These are phyloP conservation scores for Leptinotarsa texana DNA, from an alignment of 1,140 invertebrate species.

Conservation along the genomic window DNA sequence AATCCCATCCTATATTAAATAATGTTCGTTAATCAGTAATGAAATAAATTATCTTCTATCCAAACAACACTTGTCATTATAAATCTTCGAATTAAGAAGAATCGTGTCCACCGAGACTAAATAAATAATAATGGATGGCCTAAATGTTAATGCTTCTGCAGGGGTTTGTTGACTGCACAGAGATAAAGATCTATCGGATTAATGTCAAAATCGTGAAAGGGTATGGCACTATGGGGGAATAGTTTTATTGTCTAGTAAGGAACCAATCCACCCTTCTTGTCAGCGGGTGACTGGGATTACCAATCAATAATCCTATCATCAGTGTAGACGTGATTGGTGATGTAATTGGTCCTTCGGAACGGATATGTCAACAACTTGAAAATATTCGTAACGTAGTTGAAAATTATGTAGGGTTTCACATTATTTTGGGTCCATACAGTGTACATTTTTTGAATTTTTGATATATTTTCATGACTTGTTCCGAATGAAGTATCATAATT, in stretches of 20 bases:
- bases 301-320: not conserved
- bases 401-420: too few relatives aligned
- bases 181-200: not conserved
- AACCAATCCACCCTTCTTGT: too few relatives aligned
- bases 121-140: not conserved
- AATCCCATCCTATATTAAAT: too few relatives aligned
- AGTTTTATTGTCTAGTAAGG: not conserved
- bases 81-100: slow-evolving; percentile 1
- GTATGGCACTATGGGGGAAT: not conserved
- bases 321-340: not conserved
- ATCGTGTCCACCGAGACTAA: not conserved
- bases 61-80: not conserved
- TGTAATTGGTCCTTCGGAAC: not conserved
- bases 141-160: not conserved
- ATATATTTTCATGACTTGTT: too few relatives aligned
- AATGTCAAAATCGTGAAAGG: not conserved
- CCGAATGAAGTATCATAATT: too few relatives aligned
- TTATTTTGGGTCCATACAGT: too few relatives aligned
- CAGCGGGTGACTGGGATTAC: too few relatives aligned
- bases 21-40: too few relatives aligned
- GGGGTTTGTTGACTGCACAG: not conserved
- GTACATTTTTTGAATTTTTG: too few relatives aligned
- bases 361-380: not conserved
- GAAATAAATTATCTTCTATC: not conserved
- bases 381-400: too few relatives aligned